Percentiles rank a stretch among this genome's conserved stretches.
phyloP scores from a whole-genome alignment of 2,797 vertebrate genomes.

The Gymnodraco acuticeps region DNA sequence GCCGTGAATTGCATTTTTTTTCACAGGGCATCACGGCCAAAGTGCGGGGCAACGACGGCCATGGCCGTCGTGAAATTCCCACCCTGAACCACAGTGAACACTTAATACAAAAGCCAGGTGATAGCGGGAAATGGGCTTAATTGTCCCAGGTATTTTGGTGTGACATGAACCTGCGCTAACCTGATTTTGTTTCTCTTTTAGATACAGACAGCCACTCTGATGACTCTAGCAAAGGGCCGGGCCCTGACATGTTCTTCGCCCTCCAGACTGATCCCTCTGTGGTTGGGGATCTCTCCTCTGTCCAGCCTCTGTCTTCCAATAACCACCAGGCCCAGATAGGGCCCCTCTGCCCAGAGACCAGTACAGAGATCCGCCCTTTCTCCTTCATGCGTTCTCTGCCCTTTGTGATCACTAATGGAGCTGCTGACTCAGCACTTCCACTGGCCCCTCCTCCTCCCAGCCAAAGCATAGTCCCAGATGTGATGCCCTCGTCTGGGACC shows the following conservation, averaged over 20 bases:
- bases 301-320: constrained; percentile 47
- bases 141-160: neutral
- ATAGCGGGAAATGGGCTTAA: too few species aligned
- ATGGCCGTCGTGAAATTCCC: too few species aligned
- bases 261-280: constrained; percentile 26
- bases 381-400: constrained; percentile 87
- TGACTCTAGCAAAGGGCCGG: constrained; percentile 79
- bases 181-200: constrained; percentile 47
- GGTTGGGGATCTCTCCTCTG: constrained; percentile 31
- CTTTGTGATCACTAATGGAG: constrained; percentile 87
- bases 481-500: constrained; percentile 81
- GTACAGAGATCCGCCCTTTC: constrained; percentile 83
- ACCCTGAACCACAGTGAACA: too few species aligned
- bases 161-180: neutral
- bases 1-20: too few species aligned
- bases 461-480: constrained; percentile 80
- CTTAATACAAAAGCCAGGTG: too few species aligned
- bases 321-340: constrained; percentile 40
- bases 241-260: constrained; percentile 56
- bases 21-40: too few species aligned
- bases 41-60: too few species aligned
- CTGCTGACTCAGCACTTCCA: constrained; percentile 80
- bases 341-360: constrained; percentile 66
- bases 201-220: constrained; percentile 95
- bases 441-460: constrained; percentile 60